Percentiles rank a stretch among this genome's conserved stretches.
phyloP scores from a whole-genome alignment of 1,140 invertebrate genomes.

The Drosophila triauraria region DNA sequence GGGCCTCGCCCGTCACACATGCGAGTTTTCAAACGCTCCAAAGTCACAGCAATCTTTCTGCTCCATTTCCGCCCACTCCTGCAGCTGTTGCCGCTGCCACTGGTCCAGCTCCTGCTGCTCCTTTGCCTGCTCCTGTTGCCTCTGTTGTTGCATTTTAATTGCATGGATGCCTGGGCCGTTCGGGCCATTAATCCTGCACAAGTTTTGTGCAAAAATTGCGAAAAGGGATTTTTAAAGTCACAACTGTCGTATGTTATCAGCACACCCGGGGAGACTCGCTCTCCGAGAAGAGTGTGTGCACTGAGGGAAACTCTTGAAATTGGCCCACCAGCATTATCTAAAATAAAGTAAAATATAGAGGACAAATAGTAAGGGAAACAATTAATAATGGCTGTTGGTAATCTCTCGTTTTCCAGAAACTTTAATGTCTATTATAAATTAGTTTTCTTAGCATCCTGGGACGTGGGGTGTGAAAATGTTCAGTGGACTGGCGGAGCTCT shows the following conservation, averaged over 20 bases:
- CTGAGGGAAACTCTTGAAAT: slow-evolving; percentile 7
- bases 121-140: slow-evolving; percentile 17
- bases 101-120: slow-evolving; percentile 4
- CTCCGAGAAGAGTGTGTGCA: not conserved
- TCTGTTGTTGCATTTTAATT: slow-evolving; percentile 81
- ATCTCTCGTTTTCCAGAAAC: no score
- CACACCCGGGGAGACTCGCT: slow-evolving; percentile 43
- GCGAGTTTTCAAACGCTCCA: slow-evolving; percentile 74
- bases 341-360: not conserved
- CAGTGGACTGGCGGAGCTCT: slow-evolving; percentile 2
- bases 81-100: slow-evolving; percentile 29
- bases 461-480: not conserved
- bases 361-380: no score
- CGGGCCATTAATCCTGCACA: slow-evolving; percentile 80
- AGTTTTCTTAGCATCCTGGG: not conserved
- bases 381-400: no score
- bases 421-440: not conserved
- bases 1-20: slow-evolving; percentile 69
- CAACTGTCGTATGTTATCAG: slow-evolving; percentile 82
- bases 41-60: slow-evolving; percentile 81
- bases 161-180: slow-evolving; percentile 74
- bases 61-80: slow-evolving; percentile 74
- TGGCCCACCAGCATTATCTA: no score
- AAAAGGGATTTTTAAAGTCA: slow-evolving; percentile 81
- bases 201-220: slow-evolving; percentile 76